Evolutionary conservation across 2,888 invertebrate species (phyloP).

Genomic region (Coenonympha arcania): DNA sequence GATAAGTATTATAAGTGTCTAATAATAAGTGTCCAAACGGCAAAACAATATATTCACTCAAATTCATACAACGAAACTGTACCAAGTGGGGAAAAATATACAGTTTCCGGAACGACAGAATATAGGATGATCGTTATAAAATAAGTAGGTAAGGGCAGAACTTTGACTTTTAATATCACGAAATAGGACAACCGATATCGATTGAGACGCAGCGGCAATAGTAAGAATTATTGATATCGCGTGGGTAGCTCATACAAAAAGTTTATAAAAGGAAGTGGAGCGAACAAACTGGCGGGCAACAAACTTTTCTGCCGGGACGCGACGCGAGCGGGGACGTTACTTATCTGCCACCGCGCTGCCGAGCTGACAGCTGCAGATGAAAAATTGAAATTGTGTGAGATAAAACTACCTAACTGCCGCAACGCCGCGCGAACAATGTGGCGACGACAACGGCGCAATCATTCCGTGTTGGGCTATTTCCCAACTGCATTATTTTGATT

Average conservation of each 20-base stretch:
- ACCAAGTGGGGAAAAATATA: too few species aligned
- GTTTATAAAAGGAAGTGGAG: constrained; percentile 70
- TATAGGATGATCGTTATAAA: not conserved
- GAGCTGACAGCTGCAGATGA: constrained; percentile 73
- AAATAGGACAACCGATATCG: constrained; percentile 11
- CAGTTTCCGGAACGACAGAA: too few species aligned
- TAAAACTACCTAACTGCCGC: constrained; percentile 71
- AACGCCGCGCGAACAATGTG: constrained; percentile 62
- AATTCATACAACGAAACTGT: too few species aligned
- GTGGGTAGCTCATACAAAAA: constrained; percentile 58
- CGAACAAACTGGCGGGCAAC: constrained; percentile 67
- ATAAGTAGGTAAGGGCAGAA: not conserved
- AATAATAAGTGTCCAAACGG: too few species aligned
- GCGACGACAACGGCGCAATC: constrained; percentile 39
- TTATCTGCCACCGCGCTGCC: constrained; percentile 65
- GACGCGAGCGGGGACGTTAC: constrained; percentile 64
- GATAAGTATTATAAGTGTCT: too few species aligned
- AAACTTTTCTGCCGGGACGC: constrained; percentile 65
- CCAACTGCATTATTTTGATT: constrained; percentile 29
- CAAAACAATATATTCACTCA: too few species aligned
- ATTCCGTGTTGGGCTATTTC: constrained; percentile 32
- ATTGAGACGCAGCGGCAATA: constrained; percentile 26
- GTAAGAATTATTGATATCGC: constrained; percentile 67
- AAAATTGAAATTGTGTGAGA: constrained; percentile 75
- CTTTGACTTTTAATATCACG: not conserved